Conservation (phyloP, 2,888 invertebrate genomes). For the Cataglyphis rosenhaueri region DNA sequence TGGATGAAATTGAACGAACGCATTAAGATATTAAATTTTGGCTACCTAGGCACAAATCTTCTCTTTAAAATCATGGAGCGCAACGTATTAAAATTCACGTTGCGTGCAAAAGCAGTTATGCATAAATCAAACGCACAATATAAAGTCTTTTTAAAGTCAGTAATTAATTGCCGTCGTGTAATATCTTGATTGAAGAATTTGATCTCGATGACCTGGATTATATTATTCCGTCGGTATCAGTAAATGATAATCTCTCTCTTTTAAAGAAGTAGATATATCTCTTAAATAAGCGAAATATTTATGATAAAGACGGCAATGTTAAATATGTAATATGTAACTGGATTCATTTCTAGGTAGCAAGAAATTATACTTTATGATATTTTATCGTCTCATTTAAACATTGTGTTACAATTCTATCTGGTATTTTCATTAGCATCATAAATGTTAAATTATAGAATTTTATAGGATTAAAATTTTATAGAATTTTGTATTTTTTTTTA, state of each 20-base stretch:
- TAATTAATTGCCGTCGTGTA: conserved; percentile 60
- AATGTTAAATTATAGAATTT: not conserved
- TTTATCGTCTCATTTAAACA: not conserved
- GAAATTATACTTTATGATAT: not conserved
- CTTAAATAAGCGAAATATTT: not conserved
- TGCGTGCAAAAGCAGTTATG: conserved; percentile 73
- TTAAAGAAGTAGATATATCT: not conserved
- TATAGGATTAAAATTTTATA: not conserved
- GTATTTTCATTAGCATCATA: not conserved
- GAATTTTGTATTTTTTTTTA: not conserved
- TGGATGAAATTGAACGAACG: conserved; percentile 26
- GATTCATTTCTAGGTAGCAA: not conserved
- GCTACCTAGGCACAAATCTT: conserved; percentile 70
- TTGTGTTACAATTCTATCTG: not conserved
- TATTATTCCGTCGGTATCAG: not conserved
- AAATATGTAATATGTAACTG: not conserved
- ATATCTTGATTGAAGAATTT: conserved; percentile 30
- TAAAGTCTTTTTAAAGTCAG: conserved; percentile 64
- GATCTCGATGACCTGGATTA: conserved; percentile 28
- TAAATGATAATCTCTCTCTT: not conserved
- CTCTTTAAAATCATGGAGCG: conserved; percentile 63
- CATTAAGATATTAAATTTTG: conserved; percentile 65
- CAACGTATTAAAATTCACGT: conserved; percentile 74
- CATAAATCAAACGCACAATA: conserved; percentile 71
- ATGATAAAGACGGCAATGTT: not conserved